These are phyloP conservation scores for Spodoptera picta DNA, from an alignment of 2,888 invertebrate species.

Conservation along the genomic window DNA sequence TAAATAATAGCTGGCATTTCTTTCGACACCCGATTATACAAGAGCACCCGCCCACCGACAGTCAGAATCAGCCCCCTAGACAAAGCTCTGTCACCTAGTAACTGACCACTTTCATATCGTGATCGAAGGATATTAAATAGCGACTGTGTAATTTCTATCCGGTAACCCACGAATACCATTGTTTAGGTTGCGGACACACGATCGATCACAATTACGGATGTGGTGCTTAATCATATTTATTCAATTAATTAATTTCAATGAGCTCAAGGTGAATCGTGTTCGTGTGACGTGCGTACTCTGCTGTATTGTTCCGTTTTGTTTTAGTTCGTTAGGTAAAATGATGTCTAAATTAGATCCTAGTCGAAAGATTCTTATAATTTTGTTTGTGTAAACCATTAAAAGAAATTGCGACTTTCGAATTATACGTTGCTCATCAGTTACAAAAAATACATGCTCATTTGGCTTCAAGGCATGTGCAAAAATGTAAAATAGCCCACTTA, in stretches of 20 bases:
- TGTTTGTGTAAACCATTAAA: too few species aligned
- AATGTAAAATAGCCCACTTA: too few species aligned
- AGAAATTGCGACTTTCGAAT: too few species aligned
- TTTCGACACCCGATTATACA: conserved; percentile 50
- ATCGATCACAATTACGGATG: conserved; percentile 87
- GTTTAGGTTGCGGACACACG: conserved; percentile 59
- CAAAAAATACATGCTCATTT: too few species aligned
- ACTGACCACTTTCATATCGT: conserved; percentile 72
- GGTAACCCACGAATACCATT: conserved; percentile 65
- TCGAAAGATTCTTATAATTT: too few species aligned
- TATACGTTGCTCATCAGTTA: too few species aligned
- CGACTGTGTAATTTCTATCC: conserved; percentile 68
- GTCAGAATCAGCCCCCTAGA: conserved; percentile 36
- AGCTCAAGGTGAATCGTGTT: conserved; percentile 72
- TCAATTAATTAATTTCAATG: conserved; percentile 81
- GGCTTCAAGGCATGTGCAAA: too few species aligned
- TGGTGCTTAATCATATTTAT: conserved; percentile 82
- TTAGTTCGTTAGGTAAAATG: conserved; percentile 15
- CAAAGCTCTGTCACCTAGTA: conserved; percentile 63
- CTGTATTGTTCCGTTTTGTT: conserved; percentile 49
- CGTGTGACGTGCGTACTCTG: conserved; percentile 53
- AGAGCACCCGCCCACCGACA: conserved; percentile 38
- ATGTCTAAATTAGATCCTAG: too few species aligned
- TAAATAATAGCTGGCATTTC: conserved; percentile 33
- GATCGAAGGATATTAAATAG: conserved; percentile 72